phyloP scores from a whole-genome alignment of 1,140 invertebrate species.

The Sitobion miscanthi region DNA sequence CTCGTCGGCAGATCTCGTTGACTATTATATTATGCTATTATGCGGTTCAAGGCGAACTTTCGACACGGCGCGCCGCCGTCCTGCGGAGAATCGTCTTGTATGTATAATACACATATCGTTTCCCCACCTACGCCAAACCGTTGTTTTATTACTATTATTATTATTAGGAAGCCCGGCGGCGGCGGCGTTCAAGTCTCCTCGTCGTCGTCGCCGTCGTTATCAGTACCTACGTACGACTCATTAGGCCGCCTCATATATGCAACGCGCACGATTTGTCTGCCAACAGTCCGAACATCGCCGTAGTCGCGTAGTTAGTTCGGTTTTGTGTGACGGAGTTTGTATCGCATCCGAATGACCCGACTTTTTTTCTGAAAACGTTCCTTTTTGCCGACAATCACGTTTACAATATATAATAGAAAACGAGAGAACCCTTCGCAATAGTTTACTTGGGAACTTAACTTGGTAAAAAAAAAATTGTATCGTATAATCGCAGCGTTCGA shows the following conservation, averaged over 20 bases:
- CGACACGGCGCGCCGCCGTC: slow-evolving; percentile 26
- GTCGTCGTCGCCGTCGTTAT: slow-evolving; percentile 6
- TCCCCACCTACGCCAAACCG: slow-evolving; percentile 31
- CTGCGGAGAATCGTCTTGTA: not conserved
- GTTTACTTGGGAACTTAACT: not conserved
- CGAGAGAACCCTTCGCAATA: not conserved
- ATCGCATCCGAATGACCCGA: not conserved
- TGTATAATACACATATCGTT: not conserved
- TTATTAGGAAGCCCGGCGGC: slow-evolving; percentile 10
- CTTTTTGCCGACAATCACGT: not conserved
- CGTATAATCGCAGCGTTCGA: not conserved
- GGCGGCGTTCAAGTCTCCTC: slow-evolving; percentile 47
- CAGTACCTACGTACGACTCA: slow-evolving; percentile 7
- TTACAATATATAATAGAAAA: not conserved
- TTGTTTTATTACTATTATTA: slow-evolving; percentile 27
- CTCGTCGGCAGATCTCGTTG: slow-evolving; percentile 17
- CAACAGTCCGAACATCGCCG: slow-evolving; percentile 25
- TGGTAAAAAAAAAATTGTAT: not conserved
- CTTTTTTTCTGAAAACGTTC: not conserved
- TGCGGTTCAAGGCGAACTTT: slow-evolving; percentile 53
- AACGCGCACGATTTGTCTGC: slow-evolving; percentile 4
- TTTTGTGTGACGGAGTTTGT: not conserved
- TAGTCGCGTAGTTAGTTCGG: not conserved
- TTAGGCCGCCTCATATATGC: slow-evolving; percentile 46
- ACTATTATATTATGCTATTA: not conserved